These are phyloP conservation scores for Druon quercuslanigerum DNA, from an alignment of 1,140 invertebrate species.

Conservation along the genomic window DNA sequence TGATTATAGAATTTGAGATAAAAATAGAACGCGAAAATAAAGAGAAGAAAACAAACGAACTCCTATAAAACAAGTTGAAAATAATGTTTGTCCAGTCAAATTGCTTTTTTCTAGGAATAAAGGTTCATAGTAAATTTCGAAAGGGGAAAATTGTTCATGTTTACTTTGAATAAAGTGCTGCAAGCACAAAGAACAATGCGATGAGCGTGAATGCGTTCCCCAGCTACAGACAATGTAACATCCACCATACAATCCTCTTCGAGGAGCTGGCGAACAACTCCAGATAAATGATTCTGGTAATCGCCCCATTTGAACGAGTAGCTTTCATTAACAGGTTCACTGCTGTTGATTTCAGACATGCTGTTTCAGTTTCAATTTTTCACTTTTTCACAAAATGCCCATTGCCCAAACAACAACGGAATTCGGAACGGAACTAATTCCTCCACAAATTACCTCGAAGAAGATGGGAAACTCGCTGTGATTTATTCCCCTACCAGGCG, in stretches of 20 bases:
- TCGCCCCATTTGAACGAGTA: slow-evolving; percentile 79
- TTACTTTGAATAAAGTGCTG: slow-evolving; percentile 77
- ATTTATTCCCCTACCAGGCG: not conserved
- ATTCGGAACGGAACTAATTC: slow-evolving; percentile 59
- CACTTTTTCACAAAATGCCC: slow-evolving; percentile 30
- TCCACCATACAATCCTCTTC: slow-evolving; percentile 76
- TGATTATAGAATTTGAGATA: slow-evolving; percentile 14
- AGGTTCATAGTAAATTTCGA: slow-evolving; percentile 24
- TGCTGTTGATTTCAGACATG: slow-evolving; percentile 50
- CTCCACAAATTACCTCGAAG: not conserved
- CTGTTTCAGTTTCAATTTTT: slow-evolving; percentile 56
- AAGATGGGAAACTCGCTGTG: not conserved
- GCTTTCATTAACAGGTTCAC: slow-evolving; percentile 50
- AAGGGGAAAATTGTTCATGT: not conserved
- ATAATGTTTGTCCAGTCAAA: too few relatives aligned
- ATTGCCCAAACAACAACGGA: slow-evolving; percentile 44
- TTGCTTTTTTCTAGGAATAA: slow-evolving; percentile 2
- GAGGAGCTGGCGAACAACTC: slow-evolving; percentile 72
- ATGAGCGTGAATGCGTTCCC: slow-evolving; percentile 76
- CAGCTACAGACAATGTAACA: slow-evolving; percentile 75
- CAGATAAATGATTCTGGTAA: slow-evolving; percentile 75
- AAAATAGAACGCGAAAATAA: slow-evolving; percentile 26
- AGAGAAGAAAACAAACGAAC: too few relatives aligned
- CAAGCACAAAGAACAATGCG: slow-evolving; percentile 79
- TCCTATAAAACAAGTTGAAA: too few relatives aligned